Base-by-base conservation (phyloP, 2,888 invertebrate genomes). In the Mesorhabditis belari region DNA sequence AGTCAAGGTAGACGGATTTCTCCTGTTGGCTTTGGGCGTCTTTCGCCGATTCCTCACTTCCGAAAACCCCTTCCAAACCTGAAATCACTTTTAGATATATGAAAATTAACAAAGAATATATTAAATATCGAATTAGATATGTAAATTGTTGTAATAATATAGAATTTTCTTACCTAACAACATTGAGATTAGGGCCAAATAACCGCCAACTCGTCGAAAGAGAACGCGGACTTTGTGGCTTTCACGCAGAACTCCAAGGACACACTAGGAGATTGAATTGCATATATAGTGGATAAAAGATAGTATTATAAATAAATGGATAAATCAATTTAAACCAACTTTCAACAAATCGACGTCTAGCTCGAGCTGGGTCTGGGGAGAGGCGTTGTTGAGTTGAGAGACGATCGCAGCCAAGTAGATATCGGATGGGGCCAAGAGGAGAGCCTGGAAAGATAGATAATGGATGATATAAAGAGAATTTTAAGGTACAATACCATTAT, bases 181-280 rank as follows among this genome's bases (percentile, higher is more conserved):
- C 24, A 95, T 91, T 73, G 94, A 93, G 80, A 95, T 93, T 26
- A 98, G 89, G 81, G 95, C 95, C 0, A 96, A 91, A 82, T 98
- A 98, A 17, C 98, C 98, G 75, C 94, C 94, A 26, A 92, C 92
- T 86, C 94, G 95, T 72, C 98, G 87, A 83, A 98, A 98, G 65
- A 94, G 91, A 5, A 94, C 92, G 70, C 98, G 87, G 0, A 93
- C 92, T 62, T 95, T 87, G 84, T 98, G 98, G 52, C 93, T 94
- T 81, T 98, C 98, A 68, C 92, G 87, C 60, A 98, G 85, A 74
- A 74, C 72, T 2, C 73, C 69, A 0, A 74, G 67, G 2, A 74
- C 59, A 28, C 67, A 63, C 70, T 73, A 52, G 17, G 9, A 9
- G 17, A 12, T 17, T 17, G 9, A 12, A 9, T 35, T 17, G 9